Evolutionary conservation across 1,140 invertebrate genomes (phyloP).

Genomic region (Aphis craccivora): DNA sequence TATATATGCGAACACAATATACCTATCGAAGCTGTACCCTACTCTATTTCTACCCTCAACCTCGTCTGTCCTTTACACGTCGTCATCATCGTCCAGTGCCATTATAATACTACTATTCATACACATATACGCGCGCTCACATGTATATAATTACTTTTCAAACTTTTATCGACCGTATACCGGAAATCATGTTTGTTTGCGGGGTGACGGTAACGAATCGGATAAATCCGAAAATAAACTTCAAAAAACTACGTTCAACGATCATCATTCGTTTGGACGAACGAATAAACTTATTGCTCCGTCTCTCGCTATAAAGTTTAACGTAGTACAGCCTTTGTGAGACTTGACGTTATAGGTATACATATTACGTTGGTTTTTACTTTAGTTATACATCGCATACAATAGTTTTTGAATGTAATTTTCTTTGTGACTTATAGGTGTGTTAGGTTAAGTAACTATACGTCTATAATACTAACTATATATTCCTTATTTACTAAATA

Average conservation of each 20-base stretch:
- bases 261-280: not conserved
- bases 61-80: not conserved
- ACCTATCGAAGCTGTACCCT: not conserved
- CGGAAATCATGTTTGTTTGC: not conserved
- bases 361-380: not conserved
- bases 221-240: slow-evolving; percentile 17
- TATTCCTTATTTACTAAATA: not conserved
- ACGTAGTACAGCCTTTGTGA: not conserved
- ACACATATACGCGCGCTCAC: not conserved
- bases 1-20: not conserved
- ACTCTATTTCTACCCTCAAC: not conserved
- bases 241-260: not conserved
- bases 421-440: not conserved
- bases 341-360: not conserved
- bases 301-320: no score
- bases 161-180: not conserved
- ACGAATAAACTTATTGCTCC: not conserved
- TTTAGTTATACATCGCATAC: not conserved
- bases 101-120: not conserved
- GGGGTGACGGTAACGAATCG: not conserved
- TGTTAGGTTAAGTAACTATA: not conserved
- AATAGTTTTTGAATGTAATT: not conserved
- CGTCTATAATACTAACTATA: not conserved
- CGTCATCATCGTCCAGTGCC: not conserved
- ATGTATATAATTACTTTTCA: not conserved